phyloP scores from a whole-genome alignment of 1,140 invertebrate species.

The Tetranychus urticae region DNA sequence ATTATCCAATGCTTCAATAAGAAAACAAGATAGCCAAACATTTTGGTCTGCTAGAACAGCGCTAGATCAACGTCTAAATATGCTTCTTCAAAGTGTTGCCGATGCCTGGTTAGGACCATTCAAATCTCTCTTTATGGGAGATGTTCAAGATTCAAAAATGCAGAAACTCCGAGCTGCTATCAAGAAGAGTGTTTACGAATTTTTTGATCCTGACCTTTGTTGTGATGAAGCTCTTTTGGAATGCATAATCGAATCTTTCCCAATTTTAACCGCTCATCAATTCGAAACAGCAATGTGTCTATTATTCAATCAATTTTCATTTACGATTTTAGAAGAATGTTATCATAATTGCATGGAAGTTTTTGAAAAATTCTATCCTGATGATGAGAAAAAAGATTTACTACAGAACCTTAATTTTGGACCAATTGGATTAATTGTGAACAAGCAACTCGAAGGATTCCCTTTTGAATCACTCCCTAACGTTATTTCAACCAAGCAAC shows the following conservation, averaged over 20 bases:
- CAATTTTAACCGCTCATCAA: neutral
- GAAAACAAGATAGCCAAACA: constrained; percentile 7
- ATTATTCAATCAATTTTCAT: neutral
- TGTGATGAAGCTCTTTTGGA: neutral
- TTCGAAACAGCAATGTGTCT: neutral
- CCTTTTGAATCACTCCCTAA: constrained; percentile 9
- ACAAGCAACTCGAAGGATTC: constrained; percentile 2
- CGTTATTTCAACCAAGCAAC: neutral
- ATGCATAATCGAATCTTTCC: constrained; percentile 4
- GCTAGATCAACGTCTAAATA: constrained; percentile 6
- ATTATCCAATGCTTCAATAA: constrained; percentile 8
- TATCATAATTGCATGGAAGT: neutral
- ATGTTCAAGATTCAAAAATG: constrained; percentile 22
- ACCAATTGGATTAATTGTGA: constrained; percentile 7
- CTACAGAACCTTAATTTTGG: neutral
- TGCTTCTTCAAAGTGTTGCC: constrained; percentile 26
- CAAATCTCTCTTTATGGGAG: constrained; percentile 32
- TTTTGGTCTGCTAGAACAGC: constrained; percentile 10
- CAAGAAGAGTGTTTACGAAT: neutral
- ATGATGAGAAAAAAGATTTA: neutral
- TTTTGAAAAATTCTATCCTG: neutral
- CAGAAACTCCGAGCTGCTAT: constrained; percentile 12
- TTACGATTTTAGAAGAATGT: neutral
- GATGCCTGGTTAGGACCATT: constrained; percentile 34
- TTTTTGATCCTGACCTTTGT: neutral